phyloP scores from a whole-genome alignment of 2,113 vertebrate species.

The Bucco capensis region DNA sequence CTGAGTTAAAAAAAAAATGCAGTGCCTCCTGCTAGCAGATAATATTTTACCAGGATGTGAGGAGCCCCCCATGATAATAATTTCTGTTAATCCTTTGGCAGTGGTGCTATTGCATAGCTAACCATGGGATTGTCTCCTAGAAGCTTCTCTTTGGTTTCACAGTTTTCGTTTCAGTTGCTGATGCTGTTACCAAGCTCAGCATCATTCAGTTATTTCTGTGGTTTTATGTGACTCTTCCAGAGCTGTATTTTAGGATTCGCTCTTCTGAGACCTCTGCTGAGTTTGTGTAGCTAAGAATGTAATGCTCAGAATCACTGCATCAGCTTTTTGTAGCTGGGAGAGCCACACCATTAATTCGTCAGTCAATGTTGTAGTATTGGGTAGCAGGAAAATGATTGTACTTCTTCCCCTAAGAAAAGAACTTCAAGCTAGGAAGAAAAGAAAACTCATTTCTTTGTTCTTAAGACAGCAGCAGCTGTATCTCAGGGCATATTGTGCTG shows the following conservation, averaged over 20 bases:
- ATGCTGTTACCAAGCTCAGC: background rate
- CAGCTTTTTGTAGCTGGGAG: background rate
- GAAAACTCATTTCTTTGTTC: slow-evolving; percentile 39
- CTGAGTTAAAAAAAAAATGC: background rate
- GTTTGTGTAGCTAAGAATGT: background rate
- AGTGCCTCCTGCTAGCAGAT: background rate
- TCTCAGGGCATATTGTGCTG: background rate
- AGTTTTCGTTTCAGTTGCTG: background rate
- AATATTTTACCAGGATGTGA: background rate
- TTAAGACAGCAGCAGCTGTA: background rate
- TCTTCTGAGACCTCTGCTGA: background rate
- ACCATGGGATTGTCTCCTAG: background rate
- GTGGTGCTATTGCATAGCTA: background rate
- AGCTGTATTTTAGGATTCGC: background rate
- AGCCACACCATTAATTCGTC: slow-evolving; percentile 19
- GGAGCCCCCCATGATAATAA: background rate
- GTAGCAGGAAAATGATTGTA: background rate
- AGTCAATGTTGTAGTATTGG: background rate
- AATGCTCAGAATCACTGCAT: background rate
- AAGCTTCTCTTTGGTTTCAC: background rate
- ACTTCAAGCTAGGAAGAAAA: background rate
- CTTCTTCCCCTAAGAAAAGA: slow-evolving; percentile 16
- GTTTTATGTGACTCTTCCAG: background rate
- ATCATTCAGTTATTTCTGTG: background rate
- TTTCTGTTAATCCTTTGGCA: background rate